Conservation (phyloP, 1,140 invertebrate species). For the Cydia splendana region DNA sequence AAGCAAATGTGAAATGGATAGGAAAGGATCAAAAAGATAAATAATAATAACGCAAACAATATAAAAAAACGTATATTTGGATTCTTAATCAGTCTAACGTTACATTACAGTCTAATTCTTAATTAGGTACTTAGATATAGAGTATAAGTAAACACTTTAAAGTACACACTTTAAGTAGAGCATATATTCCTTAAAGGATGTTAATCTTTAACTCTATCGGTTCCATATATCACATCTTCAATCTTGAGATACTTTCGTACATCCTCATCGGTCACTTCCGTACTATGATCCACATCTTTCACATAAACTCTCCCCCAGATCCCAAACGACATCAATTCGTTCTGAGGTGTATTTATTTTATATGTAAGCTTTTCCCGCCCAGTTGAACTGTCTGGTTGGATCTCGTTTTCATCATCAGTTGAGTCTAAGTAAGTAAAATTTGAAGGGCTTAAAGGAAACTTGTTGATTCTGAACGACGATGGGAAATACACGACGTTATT, state of each 20-base stretch:
- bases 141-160: neutral
- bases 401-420: constrained; percentile 26
- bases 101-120: constrained; percentile 7
- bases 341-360: constrained; percentile 52
- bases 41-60: neutral
- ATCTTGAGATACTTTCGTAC: constrained; percentile 48
- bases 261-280: constrained; percentile 45
- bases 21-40: neutral
- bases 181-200: too few species aligned
- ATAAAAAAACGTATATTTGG: constrained; percentile 5
- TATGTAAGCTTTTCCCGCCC: constrained; percentile 36
- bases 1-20: too few species aligned
- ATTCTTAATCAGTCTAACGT: neutral
- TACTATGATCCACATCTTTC: constrained; percentile 51
- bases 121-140: neutral
- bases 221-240: constrained; percentile 55
- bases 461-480: constrained; percentile 53
- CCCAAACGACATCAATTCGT: constrained; percentile 54
- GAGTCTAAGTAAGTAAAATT: constrained; percentile 52
- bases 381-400: constrained; percentile 24
- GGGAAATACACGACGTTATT: constrained; percentile 60
- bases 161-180: neutral
- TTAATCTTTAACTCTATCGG: constrained; percentile 32
- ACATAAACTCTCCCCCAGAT: constrained; percentile 58
- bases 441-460: constrained; percentile 54